A percentile compares a stretch with the other conserved stretches of the same genome.
These are phyloP conservation scores for Drosophila vallismaia DNA, from an alignment of 2,888 invertebrate genomes.

Conservation along the genomic window DNA sequence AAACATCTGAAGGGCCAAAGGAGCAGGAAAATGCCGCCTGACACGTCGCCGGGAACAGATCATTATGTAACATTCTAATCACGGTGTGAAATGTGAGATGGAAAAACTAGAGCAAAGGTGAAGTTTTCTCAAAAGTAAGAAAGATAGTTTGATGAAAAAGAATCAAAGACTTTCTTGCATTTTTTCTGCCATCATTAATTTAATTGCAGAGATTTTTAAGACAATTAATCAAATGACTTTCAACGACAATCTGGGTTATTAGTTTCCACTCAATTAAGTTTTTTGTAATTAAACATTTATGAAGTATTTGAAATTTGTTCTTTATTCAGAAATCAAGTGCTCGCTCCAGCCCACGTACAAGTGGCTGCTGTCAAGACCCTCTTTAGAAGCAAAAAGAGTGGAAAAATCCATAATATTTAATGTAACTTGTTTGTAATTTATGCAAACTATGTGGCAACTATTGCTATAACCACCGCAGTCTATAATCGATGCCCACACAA, in stretches of 20 bases:
- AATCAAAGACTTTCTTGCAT: constrained; percentile 1
- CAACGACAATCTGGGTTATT: neutral
- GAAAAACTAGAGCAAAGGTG: constrained; percentile 48
- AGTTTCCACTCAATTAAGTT: neutral
- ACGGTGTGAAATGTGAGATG: constrained; percentile 25
- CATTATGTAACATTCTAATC: constrained; percentile 53
- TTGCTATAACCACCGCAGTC: constrained; percentile 43
- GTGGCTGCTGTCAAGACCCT: constrained; percentile 27
- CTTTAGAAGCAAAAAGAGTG: constrained; percentile 27
- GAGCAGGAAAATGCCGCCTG: constrained; percentile 35
- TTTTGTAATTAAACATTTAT: constrained; percentile 3
- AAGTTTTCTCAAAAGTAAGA: constrained; percentile 12
- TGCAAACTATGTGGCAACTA: constrained; percentile 58
- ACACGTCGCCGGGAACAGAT: constrained; percentile 42
- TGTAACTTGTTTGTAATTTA: constrained; percentile 47
- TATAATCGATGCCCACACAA: constrained; percentile 42
- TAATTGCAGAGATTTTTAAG: constrained; percentile 10
- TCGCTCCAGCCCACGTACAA: constrained; percentile 46
- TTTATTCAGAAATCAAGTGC: constrained; percentile 45
- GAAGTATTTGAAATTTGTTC: constrained; percentile 28
- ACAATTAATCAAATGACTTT: constrained; percentile 25
- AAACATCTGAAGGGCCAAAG: constrained; percentile 50
- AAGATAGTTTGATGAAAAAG: neutral
- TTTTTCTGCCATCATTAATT: constrained; percentile 1
- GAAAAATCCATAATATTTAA: constrained; percentile 37